Evolutionary conservation across 2,113 vertebrate genomes (phyloP), one percentile per base, ranked within the genome.

Genomic region (Triplophysa dalaica): DNA sequence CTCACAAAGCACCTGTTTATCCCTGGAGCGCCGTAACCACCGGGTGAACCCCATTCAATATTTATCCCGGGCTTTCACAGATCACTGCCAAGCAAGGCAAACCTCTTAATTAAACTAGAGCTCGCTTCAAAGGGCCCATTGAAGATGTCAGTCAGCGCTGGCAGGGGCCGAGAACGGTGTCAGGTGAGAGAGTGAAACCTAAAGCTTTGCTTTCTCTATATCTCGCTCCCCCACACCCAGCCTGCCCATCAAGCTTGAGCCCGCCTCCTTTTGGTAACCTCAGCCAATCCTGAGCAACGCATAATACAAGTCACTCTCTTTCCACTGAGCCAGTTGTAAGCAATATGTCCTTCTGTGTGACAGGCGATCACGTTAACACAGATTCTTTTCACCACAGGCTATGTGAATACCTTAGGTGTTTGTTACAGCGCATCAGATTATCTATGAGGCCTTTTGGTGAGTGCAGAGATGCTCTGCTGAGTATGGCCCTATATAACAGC

Each of bases 61-160:
- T 99, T 99, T 98, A 99, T 99, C 96, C 95, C 95, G 86, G 96
- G 95, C 97, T 97, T 98, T 98, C 94, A 98, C 95, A 98, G 97
- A 98, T 98, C 96, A 97, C 94, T 94, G 94, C 95, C 93, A 96
- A 93, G 95, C 93, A 92, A 96, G 95, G 96, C 94, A 95, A 98
- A 97, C 94, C 93, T 95, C 97, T 99, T 99, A 99, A 99, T 99
- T 99, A 99, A 99, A 96, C 95, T 98, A 95, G 96, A 98, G 94
- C 95, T 93, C 85, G 93, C 96, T 98, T 99, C 96, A 99, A 99
- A 99, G 96, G 92, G 90, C 92, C 96, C 95, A 97, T 98, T 99
- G 94, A 98, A 94, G 94, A 94, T 88, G 94, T 98, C 97, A 95
- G 93, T 98, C 97, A 97, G 95, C 94, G 67, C 88, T 90, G 86